phyloP scores from a whole-genome alignment of 2,888 invertebrate species.

The Tenthredo livida region DNA sequence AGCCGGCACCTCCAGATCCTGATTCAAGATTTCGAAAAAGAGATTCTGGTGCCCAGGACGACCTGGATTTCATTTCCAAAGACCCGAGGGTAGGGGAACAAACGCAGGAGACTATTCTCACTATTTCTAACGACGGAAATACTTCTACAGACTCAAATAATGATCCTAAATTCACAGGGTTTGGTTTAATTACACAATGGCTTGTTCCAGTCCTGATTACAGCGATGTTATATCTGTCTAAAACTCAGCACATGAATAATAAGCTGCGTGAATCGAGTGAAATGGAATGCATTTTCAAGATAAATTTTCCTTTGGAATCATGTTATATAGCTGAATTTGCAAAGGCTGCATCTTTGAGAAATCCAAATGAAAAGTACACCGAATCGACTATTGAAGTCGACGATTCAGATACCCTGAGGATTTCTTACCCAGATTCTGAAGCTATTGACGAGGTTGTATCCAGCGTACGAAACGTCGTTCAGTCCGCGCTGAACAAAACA shows the following conservation, averaged over 20 bases:
- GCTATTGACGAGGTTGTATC: conserved; percentile 65
- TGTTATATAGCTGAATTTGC: conserved; percentile 56
- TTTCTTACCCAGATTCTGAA: conserved; percentile 57
- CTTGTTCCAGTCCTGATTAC: conserved; percentile 68
- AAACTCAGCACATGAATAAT: conserved; percentile 58
- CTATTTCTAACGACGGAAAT: conserved; percentile 27
- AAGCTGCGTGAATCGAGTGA: conserved; percentile 56
- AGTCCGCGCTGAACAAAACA: conserved; percentile 57
- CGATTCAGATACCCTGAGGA: conserved; percentile 56
- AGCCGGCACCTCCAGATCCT: background rate
- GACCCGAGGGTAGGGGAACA: background rate
- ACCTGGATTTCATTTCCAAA: conserved; percentile 20
- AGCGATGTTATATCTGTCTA: conserved; percentile 63
- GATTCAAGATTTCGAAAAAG: background rate
- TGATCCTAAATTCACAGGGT: conserved; percentile 56
- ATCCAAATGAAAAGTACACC: conserved; percentile 51
- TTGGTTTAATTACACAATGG: conserved; percentile 70
- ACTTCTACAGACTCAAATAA: conserved; percentile 13
- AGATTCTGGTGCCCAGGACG: background rate
- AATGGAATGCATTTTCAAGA: conserved; percentile 62
- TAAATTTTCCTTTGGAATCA: conserved; percentile 67
- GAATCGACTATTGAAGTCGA: conserved; percentile 57
- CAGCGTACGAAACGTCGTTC: conserved; percentile 61
- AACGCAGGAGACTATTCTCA: conserved; percentile 20
- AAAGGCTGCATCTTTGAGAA: conserved; percentile 6